Conservation (phyloP, 2,797 vertebrate genomes). For the Notolabrus celidotus region DNA sequence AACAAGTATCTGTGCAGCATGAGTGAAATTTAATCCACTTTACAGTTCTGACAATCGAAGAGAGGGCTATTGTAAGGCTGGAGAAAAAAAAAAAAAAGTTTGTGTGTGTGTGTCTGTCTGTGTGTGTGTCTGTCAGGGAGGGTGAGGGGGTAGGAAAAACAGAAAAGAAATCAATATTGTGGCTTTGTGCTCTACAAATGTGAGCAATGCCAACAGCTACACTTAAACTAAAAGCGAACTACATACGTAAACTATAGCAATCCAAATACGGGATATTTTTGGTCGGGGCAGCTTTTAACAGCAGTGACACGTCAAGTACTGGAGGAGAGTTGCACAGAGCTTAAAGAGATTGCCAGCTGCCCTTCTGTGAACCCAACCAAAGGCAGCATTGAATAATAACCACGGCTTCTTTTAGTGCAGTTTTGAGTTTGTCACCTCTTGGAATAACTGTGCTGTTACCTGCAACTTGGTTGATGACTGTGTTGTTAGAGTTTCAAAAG, state of each 20-base stretch:
- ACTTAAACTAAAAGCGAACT: constrained; percentile 86
- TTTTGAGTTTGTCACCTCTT: constrained; percentile 55
- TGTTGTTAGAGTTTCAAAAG: constrained; percentile 62
- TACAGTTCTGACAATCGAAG: constrained; percentile 83
- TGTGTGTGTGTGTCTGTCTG: constrained; percentile 11
- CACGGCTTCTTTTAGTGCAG: constrained; percentile 25
- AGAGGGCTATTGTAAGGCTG: constrained; percentile 41
- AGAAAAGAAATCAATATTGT: constrained; percentile 87
- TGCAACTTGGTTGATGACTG: constrained; percentile 59
- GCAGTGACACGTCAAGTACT: constrained; percentile 69
- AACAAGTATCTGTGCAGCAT: constrained; percentile 82
- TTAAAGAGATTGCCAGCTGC: constrained; percentile 69
- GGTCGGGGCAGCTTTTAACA: constrained; percentile 79
- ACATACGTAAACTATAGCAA: constrained; percentile 68
- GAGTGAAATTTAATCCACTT: constrained; percentile 89
- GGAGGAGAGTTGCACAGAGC: constrained; percentile 62
- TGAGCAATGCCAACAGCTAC: constrained; percentile 86
- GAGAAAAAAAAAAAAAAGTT: constrained; percentile 21
- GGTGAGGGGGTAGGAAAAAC: constrained; percentile 61
- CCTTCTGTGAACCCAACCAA: constrained; percentile 56
- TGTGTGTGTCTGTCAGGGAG: constrained; percentile 58
- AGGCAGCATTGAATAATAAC: constrained; percentile 40
- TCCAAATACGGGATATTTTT: constrained; percentile 80
- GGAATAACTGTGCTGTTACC: constrained; percentile 68
- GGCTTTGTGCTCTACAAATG: constrained; percentile 86